Base-by-base conservation (phyloP, 2,888 invertebrate genomes). In the Morpho achilles region DNA sequence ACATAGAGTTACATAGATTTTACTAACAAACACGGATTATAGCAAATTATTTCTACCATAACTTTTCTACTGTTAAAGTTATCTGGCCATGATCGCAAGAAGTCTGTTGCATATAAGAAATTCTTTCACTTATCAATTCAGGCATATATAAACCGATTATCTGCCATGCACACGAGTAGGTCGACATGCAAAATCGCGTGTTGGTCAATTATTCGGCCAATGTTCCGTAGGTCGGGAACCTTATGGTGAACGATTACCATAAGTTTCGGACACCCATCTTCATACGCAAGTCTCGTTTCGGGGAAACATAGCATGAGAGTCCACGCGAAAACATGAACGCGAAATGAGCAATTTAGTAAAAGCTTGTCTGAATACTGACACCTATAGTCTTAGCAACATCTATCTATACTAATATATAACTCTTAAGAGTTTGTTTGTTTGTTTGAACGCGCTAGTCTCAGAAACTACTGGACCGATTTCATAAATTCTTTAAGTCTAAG, bases 101-200 rank as follows among this genome's bases (percentile, higher is more conserved):
- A 69, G 53, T 50, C 55, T 48, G 53, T 52, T 57, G 58, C 64
- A 59, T 62, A 60, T 62, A 60, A 67, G 63, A 70, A 67, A 61
- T 67, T 67, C 71, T 74, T 74, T 76, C 70, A 71, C 70, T 67
- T 53, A 67, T 68, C 59, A 70, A 71, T 70, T 77, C 71, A 73
- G 67, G 73, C 71, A 73, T 73, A 70, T 71, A 69, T 78, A 67
- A 77, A 69, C 69, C 70, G 67, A 78, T 79, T 76, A 77, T 53
- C 63, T 60, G 66, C 77, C 74, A 79, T 68, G 71, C 68, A 67
- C 68, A 69, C 68, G 71, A 69, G 66, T 59, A 64, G 62, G 61
- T 54, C 55, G 61, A 69, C 75, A 79, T 76, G 79, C 76, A 62
- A 80, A 74, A 66, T 80, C 70, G 81, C 83, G 79, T 82, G 82